Evolutionary conservation across 2,888 invertebrate species (phyloP).

Genomic region (Acanthosepion esculentum): DNA sequence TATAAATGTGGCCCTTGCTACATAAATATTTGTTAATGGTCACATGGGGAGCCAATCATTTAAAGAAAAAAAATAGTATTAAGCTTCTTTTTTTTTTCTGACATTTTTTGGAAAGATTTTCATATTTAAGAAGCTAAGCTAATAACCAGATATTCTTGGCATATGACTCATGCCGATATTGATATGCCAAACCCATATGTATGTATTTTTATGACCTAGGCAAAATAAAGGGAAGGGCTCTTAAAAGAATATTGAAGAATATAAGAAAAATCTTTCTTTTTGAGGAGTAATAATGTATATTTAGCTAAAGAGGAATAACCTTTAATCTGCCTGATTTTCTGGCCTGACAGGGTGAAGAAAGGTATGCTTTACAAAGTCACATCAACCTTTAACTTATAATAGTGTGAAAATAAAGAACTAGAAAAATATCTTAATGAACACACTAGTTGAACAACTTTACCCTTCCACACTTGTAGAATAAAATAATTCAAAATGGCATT

Average conservation of each 20-base stretch:
- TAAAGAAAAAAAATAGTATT: no score
- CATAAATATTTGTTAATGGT: no score
- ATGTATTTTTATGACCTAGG: not conserved
- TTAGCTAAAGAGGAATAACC: not conserved
- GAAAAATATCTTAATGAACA: not conserved
- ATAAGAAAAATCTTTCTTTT: not conserved
- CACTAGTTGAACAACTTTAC: not conserved
- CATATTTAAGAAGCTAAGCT: no score
- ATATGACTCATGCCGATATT: not conserved
- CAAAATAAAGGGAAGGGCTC: not conserved
- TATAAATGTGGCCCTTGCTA: no score
- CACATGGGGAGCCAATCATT: no score
- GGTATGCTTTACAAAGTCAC: not conserved
- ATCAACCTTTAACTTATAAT: not conserved
- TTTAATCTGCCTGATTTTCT: not conserved
- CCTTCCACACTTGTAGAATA: not conserved
- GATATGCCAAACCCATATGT: not conserved
- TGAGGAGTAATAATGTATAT: not conserved
- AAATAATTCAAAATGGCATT: not conserved
- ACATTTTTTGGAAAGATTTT: no score
- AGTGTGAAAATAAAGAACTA: not conserved
- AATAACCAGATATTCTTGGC: no score
- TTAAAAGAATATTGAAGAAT: not conserved
- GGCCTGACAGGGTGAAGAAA: not conserved
- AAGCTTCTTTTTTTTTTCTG: no score